Percentiles rank a stretch among this genome's conserved stretches.
Conservation (phyloP, 1,140 invertebrate species). For the Hycleus phaleratus region DNA sequence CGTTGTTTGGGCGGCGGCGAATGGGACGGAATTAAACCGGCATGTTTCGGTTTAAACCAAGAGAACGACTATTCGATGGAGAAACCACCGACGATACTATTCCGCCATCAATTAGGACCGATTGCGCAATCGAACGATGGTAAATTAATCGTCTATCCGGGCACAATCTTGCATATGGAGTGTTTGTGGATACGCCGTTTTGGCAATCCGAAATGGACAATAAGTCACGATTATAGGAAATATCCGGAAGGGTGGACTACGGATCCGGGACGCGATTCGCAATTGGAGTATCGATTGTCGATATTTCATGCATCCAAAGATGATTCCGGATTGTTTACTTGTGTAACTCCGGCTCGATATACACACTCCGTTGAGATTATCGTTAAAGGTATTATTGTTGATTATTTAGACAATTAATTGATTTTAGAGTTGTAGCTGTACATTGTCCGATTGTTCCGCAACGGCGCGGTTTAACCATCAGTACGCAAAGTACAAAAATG, state of each 20-base stretch:
- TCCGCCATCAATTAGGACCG: constrained; percentile 69
- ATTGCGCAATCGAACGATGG: constrained; percentile 82
- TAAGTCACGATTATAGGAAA: constrained; percentile 59
- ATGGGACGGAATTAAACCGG: constrained; percentile 70
- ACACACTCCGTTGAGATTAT: constrained; percentile 70
- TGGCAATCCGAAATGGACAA: constrained; percentile 75
- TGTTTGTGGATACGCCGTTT: constrained; percentile 78
- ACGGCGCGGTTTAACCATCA: constrained; percentile 61
- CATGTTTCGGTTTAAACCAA: constrained; percentile 74
- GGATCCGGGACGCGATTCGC: constrained; percentile 67
- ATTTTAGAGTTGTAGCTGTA: constrained; percentile 47
- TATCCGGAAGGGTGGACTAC: constrained; percentile 78
- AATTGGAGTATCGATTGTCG: constrained; percentile 72
- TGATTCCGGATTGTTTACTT: constrained; percentile 74
- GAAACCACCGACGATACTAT: constrained; percentile 76
- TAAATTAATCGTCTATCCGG: constrained; percentile 74
- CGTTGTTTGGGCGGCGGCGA: constrained; percentile 65
- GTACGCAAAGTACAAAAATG: constrained; percentile 61
- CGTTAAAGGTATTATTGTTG: constrained; percentile 53
- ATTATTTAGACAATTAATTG: too few relatives aligned
- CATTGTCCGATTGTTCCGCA: constrained; percentile 64
- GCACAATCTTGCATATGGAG: constrained; percentile 77
- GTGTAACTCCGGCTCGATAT: constrained; percentile 71
- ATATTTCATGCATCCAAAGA: constrained; percentile 69
- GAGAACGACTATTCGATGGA: constrained; percentile 81